Evolutionary conservation across 1,140 invertebrate genomes (phyloP).

Genomic region (Drosophila albomicans): DNA sequence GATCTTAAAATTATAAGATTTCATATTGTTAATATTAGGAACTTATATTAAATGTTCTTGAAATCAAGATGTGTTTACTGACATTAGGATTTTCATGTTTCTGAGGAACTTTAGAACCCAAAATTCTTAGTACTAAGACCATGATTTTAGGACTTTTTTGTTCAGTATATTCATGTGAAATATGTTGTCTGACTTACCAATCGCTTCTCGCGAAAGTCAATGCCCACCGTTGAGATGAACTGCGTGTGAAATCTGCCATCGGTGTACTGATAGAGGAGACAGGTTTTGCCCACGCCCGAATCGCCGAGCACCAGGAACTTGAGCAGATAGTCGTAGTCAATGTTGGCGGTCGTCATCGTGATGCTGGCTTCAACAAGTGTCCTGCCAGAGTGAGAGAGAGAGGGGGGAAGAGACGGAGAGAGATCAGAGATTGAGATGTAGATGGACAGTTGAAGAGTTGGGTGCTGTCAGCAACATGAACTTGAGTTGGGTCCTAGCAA

Average conservation of each 20-base stretch:
- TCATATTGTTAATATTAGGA: too few species aligned
- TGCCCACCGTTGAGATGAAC: conserved; percentile 98
- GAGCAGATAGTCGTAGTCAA: conserved; percentile 98
- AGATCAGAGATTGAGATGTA: neutral
- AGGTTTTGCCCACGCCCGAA: conserved; percentile 97
- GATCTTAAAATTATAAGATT: too few species aligned
- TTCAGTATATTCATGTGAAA: too few species aligned
- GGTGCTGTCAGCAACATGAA: conserved; percentile 9
- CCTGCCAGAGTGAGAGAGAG: neutral
- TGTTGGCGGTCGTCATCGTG: conserved; percentile 66
- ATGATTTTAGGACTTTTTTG: too few species aligned
- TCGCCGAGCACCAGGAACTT: conserved; percentile 98
- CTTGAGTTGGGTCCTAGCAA: conserved; percentile 24
- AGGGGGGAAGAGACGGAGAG: too few species aligned
- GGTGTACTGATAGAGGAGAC: conserved; percentile 97
- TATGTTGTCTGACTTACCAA: conserved; percentile 88
- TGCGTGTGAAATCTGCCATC: conserved; percentile 95
- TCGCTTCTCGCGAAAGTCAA: conserved; percentile 98
- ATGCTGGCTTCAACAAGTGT: neutral
- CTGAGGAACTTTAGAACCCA: too few species aligned
- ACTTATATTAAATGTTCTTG: too few species aligned
- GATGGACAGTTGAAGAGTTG: neutral
- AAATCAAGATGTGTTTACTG: too few species aligned
- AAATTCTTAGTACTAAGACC: too few species aligned
- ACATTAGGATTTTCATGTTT: too few species aligned